Evolutionary conservation across 2,113 vertebrate species (phyloP).

Genomic region (Pseudonaja textilis): DNA sequence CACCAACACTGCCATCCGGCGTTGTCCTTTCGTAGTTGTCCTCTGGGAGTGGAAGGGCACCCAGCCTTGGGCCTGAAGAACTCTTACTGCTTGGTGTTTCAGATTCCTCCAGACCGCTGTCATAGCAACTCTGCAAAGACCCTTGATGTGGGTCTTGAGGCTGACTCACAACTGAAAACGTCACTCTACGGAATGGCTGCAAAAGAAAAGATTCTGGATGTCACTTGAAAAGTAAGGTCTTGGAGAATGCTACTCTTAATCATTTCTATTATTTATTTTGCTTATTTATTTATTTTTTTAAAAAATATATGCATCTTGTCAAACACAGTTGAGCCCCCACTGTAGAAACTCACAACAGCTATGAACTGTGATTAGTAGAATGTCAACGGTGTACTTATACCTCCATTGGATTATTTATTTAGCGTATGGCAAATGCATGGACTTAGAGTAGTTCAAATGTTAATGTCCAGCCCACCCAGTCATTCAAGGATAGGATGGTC

Average conservation of each 20-base stretch:
- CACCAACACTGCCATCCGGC: constrained; percentile 99
- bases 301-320: constrained; percentile 46
- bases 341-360: not conserved
- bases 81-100: constrained; percentile 99
- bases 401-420: no score
- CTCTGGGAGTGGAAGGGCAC: constrained; percentile 98
- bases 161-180: constrained; percentile 99
- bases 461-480: no score
- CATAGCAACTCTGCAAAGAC: constrained; percentile 99
- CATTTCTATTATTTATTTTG: not conserved
- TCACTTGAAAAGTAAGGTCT: constrained; percentile 77
- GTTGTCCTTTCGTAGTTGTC: constrained; percentile 99
- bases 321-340: constrained; percentile 27
- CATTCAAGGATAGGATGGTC: no score
- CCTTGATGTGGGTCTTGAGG: constrained; percentile 99
- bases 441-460: no score
- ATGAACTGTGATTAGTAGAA: not conserved
- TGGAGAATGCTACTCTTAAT: constrained; percentile 72
- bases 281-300: not conserved
- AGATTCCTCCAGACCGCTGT: constrained; percentile 99
- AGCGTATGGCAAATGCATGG: no score
- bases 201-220: constrained; percentile 97
- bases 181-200: constrained; percentile 99
- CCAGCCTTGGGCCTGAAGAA: constrained; percentile 97
- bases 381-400: no score